Base-by-base conservation (phyloP, 2,113 vertebrate genomes). In the Tylochromis polylepis region DNA sequence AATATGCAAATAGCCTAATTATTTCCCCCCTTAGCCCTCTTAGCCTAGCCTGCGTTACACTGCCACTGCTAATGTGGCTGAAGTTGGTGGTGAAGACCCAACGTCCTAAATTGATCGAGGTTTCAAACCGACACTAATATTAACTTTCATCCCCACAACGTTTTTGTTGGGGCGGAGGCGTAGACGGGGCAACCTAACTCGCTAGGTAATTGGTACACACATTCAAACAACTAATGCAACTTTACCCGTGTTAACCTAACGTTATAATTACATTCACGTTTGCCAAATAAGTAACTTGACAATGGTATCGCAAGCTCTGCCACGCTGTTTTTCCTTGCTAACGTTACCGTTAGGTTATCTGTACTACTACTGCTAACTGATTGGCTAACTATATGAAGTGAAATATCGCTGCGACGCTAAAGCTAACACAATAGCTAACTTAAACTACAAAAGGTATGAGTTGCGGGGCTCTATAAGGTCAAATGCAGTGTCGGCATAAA, bases 141-240 rank as follows among this genome's bases (percentile, higher is more conserved):
- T 58, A 65, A 85, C 89, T 88, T 82, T 56, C 89, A 88, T 87
- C 70, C 53, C 43, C 62, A 9, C 38, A 62, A 81, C 15, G 72
- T 82, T 46, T 67, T 29, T 49, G 82, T 70, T 83, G 85, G 89
- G 92, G 88, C 85, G 91, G 91, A 60, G 91, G 85, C 81, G 81
- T 29, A 27, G 72, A 87, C 78, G 31, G 27, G 62, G 43, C 81
- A 62, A 79, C 34, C 57, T 31, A 85, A 91, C 85, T 84, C 60
- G 67, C 55, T 46, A 49, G 57, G 67, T 84, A 72, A 82, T 60
- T 43, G 58, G 46, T 77, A 83, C 81, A 31, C 46, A 51, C 4
- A 58, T n/a, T 84, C 62, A 83, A 62, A 81, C 2, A 27, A 46
- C 22, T 22, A 83, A 43, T 56, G n/a, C 46, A 79, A 90, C 14